Evolutionary conservation across 2,113 vertebrate genomes (phyloP).

Genomic region (Donacobius atricapilla): DNA sequence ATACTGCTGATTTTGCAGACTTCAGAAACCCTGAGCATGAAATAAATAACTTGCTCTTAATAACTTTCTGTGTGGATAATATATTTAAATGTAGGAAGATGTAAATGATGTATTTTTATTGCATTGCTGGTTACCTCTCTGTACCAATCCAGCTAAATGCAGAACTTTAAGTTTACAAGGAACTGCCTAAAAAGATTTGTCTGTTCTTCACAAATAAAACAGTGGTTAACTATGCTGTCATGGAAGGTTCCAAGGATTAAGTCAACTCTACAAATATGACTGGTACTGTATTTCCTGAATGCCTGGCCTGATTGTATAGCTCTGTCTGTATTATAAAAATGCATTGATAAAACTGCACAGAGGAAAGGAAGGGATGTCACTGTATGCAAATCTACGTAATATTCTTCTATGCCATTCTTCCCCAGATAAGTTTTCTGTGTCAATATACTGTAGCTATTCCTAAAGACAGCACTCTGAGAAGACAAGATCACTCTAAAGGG

Average conservation of each 20-base stretch:
- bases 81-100: conserved; percentile 69
- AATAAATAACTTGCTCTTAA: conserved; percentile 76
- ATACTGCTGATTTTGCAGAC: conserved; percentile 75
- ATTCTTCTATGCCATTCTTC: conserved; percentile 58
- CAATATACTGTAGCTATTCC: conserved; percentile 36
- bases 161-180: conserved; percentile 34
- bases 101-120: conserved; percentile 69
- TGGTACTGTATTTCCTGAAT: conserved; percentile 50
- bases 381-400: conserved; percentile 29
- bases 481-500: conserved; percentile 48
- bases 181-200: conserved; percentile 25
- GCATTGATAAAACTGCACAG: conserved; percentile 46
- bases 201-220: conserved; percentile 41
- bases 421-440: conserved; percentile 59
- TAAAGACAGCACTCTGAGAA: conserved; percentile 54
- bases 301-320: background rate
- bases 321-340: conserved; percentile 50
- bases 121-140: conserved; percentile 52
- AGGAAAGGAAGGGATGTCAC: conserved; percentile 53
- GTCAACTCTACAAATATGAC: conserved; percentile 44
- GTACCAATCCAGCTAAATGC: conserved; percentile 57
- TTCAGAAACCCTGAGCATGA: conserved; percentile 72
- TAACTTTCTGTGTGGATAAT: conserved; percentile 74
- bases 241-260: conserved; percentile 54
- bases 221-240: conserved; percentile 28